Evolutionary conservation across 2,888 invertebrate genomes (phyloP).

Genomic region (Diachrysia chrysitis): DNA sequence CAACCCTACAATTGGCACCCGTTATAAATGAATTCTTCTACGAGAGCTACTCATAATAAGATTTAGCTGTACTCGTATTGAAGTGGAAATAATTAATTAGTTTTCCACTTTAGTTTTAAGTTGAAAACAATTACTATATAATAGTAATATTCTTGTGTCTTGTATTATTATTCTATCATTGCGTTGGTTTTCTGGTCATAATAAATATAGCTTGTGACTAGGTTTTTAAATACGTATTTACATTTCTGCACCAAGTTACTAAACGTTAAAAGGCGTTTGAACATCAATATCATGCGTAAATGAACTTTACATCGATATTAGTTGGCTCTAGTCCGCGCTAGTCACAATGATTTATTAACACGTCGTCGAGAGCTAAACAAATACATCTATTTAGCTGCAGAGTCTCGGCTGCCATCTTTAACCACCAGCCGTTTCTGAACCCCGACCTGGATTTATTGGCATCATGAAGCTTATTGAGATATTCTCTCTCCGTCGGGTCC

Average conservation of each 20-base stretch:
- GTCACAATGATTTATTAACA: neutral
- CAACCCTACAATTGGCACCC: slow-evolving; percentile 34
- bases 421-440: no score
- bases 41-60: slow-evolving; percentile 29
- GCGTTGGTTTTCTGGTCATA: neutral
- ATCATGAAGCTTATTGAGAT: slow-evolving; percentile 41
- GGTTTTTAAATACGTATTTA: no score
- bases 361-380: neutral
- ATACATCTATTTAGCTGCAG: slow-evolving; percentile 1
- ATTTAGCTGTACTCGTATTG: slow-evolving; percentile 17
- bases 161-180: neutral
- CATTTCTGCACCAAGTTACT: no score
- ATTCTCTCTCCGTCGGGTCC: slow-evolving; percentile 19
- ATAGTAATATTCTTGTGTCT: neutral
- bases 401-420: neutral
- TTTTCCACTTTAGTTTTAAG: slow-evolving; percentile 8
- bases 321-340: neutral
- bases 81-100: slow-evolving; percentile 18
- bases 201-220: no score
- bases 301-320: neutral
- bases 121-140: neutral
- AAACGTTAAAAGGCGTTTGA: no score
- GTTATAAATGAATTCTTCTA: slow-evolving; percentile 36
- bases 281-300: no score
- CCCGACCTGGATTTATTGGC: slow-evolving; percentile 31